A percentile compares a stretch with the other conserved stretches of the same genome.
These are phyloP conservation scores for Neoscelio sp. DNA, from an alignment of 2,888 invertebrate species.

Conservation along the genomic window DNA sequence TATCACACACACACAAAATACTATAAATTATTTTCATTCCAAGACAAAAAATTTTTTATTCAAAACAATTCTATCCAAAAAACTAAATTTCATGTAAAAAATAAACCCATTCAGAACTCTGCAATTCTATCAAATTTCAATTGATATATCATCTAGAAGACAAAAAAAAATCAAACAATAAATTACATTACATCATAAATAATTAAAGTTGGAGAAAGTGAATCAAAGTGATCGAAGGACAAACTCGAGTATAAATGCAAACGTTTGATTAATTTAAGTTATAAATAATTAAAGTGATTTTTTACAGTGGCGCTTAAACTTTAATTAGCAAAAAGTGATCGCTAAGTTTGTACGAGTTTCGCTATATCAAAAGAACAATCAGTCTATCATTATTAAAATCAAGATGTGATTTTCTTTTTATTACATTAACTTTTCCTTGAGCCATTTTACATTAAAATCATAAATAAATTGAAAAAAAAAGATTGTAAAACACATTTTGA, in stretches of 20 bases:
- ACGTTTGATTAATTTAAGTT: constrained; percentile 15
- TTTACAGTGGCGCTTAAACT: constrained; percentile 7
- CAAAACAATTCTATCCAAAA: constrained; percentile 1
- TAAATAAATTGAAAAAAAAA: neutral
- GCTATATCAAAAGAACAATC: constrained; percentile 3
- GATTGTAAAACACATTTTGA: neutral
- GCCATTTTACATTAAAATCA: no score
- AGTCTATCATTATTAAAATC: constrained; percentile 6
- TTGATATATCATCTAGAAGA: no score
- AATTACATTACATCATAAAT: no score
- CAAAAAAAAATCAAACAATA: no score
- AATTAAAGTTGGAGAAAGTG: no score
- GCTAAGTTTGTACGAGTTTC: constrained; percentile 21
- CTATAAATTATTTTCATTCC: no score
- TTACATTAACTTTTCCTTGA: no score
- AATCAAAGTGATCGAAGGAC: no score
- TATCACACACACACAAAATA: constrained; percentile 38
- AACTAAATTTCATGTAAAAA: neutral
- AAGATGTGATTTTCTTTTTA: neutral
- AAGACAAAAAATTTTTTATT: no score
- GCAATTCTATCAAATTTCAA: no score
- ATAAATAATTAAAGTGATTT: constrained; percentile 49
- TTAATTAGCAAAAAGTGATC: neutral
- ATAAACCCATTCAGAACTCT: no score
- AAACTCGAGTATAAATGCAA: constrained; percentile 41